A percentile compares a stretch with the other conserved stretches of the same genome.
Evolutionary conservation across 1,140 invertebrate genomes (phyloP).

Genomic region (Phenacoccus solenopsis): DNA sequence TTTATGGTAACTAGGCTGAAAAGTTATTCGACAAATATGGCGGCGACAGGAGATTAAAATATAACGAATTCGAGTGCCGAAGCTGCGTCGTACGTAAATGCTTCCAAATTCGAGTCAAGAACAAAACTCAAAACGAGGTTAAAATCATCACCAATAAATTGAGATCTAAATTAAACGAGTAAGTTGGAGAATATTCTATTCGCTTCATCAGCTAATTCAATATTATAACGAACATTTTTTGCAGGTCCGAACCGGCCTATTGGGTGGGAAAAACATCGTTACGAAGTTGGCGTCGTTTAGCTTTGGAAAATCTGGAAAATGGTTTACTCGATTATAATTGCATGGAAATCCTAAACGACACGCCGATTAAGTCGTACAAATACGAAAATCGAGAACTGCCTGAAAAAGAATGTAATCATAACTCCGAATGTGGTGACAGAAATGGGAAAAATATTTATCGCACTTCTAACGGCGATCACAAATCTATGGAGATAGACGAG

Average conservation of each 20-base stretch:
- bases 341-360: not conserved
- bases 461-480: too few relatives aligned
- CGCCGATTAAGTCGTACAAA: too few relatives aligned
- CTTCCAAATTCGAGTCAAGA: conserved; percentile 23
- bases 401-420: too few relatives aligned
- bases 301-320: conserved; percentile 18
- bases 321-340: not conserved
- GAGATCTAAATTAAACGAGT: conserved; percentile 25
- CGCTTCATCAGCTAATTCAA: too few relatives aligned
- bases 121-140: conserved; percentile 25
- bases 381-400: too few relatives aligned
- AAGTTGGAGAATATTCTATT: conserved; percentile 20
- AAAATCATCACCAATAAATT: conserved; percentile 25
- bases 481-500: too few relatives aligned
- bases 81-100: conserved; percentile 27
- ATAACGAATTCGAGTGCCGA: conserved; percentile 22
- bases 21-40: conserved; percentile 25
- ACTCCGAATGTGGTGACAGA: too few relatives aligned
- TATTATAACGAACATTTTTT: too few relatives aligned
- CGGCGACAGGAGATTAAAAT: conserved; percentile 26
- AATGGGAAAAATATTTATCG: too few relatives aligned
- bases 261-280: conserved; percentile 28
- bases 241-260: conserved; percentile 23
- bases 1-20: conserved; percentile 26
- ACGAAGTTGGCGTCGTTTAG: conserved; percentile 25